These are phyloP conservation scores for Plebejus anna DNA, from an alignment of 2,888 invertebrate genomes.

Conservation along the genomic window DNA sequence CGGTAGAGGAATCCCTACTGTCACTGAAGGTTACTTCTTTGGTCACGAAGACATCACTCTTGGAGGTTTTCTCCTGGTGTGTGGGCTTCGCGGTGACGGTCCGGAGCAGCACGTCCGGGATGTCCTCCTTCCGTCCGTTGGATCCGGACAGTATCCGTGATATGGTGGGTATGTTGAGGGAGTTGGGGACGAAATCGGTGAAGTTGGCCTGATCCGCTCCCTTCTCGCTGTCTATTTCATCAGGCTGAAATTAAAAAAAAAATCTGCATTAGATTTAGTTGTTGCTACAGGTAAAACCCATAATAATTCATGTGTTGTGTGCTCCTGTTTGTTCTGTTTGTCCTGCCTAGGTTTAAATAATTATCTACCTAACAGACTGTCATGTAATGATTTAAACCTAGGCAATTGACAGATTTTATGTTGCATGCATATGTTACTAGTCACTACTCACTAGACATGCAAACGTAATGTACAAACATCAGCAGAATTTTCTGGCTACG, in stretches of 20 bases:
- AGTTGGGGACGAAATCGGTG: constrained; percentile 83
- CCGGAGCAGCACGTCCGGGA: constrained; percentile 87
- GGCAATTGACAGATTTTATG: neutral
- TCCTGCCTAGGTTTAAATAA: too few relatives aligned
- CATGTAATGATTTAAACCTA: too few relatives aligned
- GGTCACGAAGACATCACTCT: constrained; percentile 64
- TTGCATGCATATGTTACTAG: neutral
- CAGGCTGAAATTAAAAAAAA: constrained; percentile 55
- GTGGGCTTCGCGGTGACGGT: constrained; percentile 82
- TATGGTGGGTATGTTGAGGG: constrained; percentile 89
- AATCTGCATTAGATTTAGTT: neutral
- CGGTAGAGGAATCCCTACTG: constrained; percentile 66
- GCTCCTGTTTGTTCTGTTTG: too few relatives aligned
- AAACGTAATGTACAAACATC: neutral
- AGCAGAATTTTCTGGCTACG: neutral
- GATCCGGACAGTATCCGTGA: constrained; percentile 92
- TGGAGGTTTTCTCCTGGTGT: constrained; percentile 68
- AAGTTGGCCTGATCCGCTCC: constrained; percentile 73
- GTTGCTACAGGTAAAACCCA: neutral
- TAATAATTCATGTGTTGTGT: too few relatives aligned
- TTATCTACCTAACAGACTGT: too few relatives aligned
- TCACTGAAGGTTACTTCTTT: constrained; percentile 74
- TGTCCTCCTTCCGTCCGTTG: constrained; percentile 90
- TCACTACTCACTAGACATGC: neutral
- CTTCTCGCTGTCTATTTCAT: constrained; percentile 69